Percentiles rank a stretch among this genome's conserved stretches.
Conservation (phyloP, 2,113 vertebrate genomes). For the Cariama cristata region DNA sequence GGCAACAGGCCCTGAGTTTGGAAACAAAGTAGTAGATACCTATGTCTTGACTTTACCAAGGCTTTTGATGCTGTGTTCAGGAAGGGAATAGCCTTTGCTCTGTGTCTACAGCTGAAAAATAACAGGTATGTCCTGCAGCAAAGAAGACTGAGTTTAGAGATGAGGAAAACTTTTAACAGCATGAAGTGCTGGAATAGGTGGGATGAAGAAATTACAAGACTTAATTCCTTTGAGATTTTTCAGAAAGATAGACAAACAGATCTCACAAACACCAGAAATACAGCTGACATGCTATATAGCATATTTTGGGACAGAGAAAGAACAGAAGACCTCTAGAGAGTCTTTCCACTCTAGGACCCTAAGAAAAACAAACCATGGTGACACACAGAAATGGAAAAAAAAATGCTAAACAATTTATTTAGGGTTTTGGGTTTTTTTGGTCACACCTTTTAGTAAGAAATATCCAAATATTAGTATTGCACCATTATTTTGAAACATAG, state of each 20-base stretch:
- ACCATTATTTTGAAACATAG: neutral
- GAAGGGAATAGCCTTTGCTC: neutral
- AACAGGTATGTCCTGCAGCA: neutral
- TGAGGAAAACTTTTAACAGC: neutral
- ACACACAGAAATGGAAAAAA: neutral
- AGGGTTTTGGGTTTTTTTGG: neutral
- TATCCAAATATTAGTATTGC: neutral
- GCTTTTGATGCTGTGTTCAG: neutral
- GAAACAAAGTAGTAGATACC: neutral
- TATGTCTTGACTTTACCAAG: neutral
- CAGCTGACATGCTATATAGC: rapidly evolving
- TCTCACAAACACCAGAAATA: neutral
- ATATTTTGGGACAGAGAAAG: neutral
- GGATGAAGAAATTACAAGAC: neutral
- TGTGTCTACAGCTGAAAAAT: neutral
- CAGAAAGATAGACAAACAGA: neutral
- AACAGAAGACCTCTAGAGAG: neutral
- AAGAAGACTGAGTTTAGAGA: neutral
- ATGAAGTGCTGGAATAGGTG: neutral
- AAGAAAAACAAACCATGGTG: neutral
- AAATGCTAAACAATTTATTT: neutral
- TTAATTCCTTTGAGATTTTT: neutral
- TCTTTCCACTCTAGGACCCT: neutral
- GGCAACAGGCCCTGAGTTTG: neutral
- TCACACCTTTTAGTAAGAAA: neutral